phyloP scores from a whole-genome alignment of 2,797 vertebrate species.

The Kryptopterus vitreolus region DNA sequence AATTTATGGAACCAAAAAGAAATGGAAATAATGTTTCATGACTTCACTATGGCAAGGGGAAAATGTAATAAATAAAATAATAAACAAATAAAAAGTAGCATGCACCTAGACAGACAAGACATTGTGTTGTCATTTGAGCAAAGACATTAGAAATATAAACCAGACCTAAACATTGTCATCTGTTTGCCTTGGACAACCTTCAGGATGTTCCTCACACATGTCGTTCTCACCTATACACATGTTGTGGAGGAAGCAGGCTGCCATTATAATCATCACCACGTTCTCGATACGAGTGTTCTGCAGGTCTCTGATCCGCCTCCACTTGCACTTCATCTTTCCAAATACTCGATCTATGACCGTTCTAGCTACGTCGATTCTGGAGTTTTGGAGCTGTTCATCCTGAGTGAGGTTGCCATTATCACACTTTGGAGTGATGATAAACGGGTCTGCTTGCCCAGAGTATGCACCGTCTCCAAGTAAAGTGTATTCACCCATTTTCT shows the following conservation, averaged over 20 bases:
- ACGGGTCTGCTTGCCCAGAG: neutral
- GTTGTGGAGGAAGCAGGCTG: constrained; percentile 47
- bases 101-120: neutral
- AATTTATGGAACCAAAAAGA: neutral
- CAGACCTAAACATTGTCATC: constrained; percentile 3
- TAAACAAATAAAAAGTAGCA: neutral
- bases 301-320: constrained; percentile 34
- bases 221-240: constrained; percentile 41
- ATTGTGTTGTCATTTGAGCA: neutral
- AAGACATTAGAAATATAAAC: neutral
- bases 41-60: neutral
- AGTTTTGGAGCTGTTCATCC: constrained; percentile 6
- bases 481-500: constrained; percentile 36
- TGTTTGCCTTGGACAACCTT: constrained; percentile 42
- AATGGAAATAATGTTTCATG: too few species aligned
- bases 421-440: constrained; percentile 1
- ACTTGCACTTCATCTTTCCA: constrained; percentile 35
- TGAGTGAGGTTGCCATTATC: neutral
- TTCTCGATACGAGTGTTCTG: constrained; percentile 33
- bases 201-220: constrained; percentile 37
- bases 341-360: constrained; percentile 12
- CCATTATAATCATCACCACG: constrained; percentile 46
- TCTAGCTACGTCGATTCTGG: neutral
- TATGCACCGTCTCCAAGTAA: constrained; percentile 25
- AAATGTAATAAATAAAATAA: neutral